Evolutionary conservation across 2,113 vertebrate genomes (phyloP).

Genomic region (Melanocharis versteri): DNA sequence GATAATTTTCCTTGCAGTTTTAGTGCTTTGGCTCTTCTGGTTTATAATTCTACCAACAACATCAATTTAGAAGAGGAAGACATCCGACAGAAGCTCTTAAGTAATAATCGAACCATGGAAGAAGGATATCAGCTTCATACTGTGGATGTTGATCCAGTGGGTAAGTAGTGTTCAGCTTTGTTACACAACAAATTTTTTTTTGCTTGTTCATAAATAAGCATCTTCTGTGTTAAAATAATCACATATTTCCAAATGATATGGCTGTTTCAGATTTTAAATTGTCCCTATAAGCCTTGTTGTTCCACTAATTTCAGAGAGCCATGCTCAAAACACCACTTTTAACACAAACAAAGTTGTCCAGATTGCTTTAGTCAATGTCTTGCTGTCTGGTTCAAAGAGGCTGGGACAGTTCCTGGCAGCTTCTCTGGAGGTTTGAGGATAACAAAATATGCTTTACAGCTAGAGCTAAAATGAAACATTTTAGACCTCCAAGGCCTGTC

Average conservation of each 20-base stretch:
- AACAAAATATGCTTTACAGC: neutral
- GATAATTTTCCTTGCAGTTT: constrained; percentile 69
- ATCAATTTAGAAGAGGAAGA: constrained; percentile 70
- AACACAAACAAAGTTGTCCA: neutral
- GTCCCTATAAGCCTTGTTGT: neutral
- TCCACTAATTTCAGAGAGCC: neutral
- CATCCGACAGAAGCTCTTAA: constrained; percentile 72
- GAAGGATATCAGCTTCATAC: constrained; percentile 64
- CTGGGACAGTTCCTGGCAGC: neutral
- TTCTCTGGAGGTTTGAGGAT: neutral
- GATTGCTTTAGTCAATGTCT: neutral
- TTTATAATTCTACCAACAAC: constrained; percentile 78
- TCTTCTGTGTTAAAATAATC: neutral
- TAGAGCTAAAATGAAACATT: neutral
- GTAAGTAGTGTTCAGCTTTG: constrained; percentile 68
- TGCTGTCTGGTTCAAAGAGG: neutral
- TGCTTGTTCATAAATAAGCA: neutral
- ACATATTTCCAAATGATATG: neutral
- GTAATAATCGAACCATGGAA: constrained; percentile 50
- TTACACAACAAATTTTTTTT: neutral
- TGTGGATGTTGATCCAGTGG: constrained; percentile 71
- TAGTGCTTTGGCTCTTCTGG: constrained; percentile 80
- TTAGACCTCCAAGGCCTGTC: neutral
- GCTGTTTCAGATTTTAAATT: neutral
- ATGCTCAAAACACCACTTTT: neutral